Evolutionary conservation across 2,797 vertebrate genomes (phyloP).

Genomic region (Nyctibius grandis): DNA sequence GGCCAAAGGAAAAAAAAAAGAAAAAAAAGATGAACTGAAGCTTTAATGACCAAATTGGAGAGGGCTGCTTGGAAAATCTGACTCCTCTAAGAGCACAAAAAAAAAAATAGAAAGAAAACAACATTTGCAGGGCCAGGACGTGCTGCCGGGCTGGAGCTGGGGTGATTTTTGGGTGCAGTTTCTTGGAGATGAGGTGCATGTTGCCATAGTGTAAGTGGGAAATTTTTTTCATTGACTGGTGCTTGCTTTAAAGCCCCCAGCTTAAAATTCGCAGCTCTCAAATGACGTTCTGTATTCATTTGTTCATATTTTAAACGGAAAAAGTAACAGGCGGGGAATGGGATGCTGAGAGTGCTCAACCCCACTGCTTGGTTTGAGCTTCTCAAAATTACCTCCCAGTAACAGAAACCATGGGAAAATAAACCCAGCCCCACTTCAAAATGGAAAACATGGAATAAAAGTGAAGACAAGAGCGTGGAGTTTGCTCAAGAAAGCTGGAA

Average conservation of each 20-base stretch:
- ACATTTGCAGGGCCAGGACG: fast-evolving
- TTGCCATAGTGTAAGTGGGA: fast-evolving
- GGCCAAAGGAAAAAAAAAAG: fast-evolving
- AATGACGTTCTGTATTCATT: fast-evolving
- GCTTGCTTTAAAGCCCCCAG: neutral
- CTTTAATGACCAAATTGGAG: neutral
- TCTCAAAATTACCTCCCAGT: neutral
- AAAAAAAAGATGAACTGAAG: neutral
- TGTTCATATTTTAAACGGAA: neutral
- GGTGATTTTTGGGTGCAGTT: neutral
- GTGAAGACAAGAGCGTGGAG: neutral
- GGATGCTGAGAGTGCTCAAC: neutral
- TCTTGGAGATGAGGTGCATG: neutral
- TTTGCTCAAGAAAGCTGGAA: neutral
- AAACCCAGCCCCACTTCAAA: neutral
- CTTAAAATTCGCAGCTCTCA: neutral
- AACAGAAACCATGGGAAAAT: neutral
- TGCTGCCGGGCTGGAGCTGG: neutral
- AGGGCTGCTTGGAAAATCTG: neutral
- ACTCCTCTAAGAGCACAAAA: neutral
- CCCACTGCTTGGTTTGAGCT: neutral
- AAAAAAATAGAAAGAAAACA: neutral
- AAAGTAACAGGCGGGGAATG: neutral
- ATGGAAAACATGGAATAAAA: neutral
- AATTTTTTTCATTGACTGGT: neutral